These are phyloP conservation scores for Busseola fusca DNA, from an alignment of 2,888 invertebrate genomes.

Conservation along the genomic window DNA sequence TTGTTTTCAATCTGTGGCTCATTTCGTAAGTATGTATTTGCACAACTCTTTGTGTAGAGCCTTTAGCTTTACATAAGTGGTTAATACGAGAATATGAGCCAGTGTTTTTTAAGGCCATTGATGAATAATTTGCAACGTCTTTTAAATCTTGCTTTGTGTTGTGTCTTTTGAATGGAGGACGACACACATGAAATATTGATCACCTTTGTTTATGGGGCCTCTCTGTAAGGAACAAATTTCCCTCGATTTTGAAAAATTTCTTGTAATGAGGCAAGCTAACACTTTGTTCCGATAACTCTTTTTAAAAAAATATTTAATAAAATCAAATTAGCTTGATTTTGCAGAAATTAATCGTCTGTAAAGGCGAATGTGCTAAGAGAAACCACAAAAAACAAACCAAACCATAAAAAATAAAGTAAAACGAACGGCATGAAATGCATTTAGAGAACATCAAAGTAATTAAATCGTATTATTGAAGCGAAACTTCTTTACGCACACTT, in stretches of 20 bases:
- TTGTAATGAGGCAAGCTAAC: background rate
- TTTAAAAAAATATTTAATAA: background rate
- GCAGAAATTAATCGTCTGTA: background rate
- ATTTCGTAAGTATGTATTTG: slow-evolving; percentile 57
- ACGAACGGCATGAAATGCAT: background rate
- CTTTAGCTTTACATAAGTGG: slow-evolving; percentile 42
- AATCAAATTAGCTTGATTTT: background rate
- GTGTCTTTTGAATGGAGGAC: background rate
- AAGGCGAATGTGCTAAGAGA: background rate
- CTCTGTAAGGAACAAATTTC: background rate
- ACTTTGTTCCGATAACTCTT: background rate
- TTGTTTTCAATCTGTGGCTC: slow-evolving; percentile 44
- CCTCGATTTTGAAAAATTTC: background rate
- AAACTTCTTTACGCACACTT: no score
- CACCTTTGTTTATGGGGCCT: background rate
- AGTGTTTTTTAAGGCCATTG: slow-evolving; percentile 13
- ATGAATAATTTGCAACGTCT: slow-evolving; percentile 3
- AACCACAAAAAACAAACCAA: no score
- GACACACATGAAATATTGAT: background rate
- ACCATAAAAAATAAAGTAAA: background rate
- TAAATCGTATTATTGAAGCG: no score
- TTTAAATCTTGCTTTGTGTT: slow-evolving; percentile 5
- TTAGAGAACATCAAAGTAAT: background rate
- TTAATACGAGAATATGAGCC: slow-evolving; percentile 1
- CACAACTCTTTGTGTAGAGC: slow-evolving; percentile 35